Evolutionary conservation across 2,113 vertebrate genomes (phyloP).

Genomic region (Psittacula cyanocephala): DNA sequence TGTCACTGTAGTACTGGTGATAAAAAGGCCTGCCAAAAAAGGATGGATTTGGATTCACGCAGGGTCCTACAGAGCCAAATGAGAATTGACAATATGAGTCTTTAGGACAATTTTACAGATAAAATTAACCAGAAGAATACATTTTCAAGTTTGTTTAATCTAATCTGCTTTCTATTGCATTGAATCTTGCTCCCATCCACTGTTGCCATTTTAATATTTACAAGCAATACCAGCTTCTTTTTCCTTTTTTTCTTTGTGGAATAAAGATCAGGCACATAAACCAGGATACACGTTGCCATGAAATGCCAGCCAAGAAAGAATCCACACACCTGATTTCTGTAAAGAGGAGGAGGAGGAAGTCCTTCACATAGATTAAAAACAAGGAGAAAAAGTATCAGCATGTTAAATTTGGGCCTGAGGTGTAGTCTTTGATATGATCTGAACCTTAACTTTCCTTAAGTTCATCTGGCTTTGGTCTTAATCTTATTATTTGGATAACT

Average conservation of each 20-base stretch:
- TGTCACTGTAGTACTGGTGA: slow-evolving; percentile 56
- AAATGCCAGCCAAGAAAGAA: background rate
- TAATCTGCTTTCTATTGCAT: slow-evolving; percentile 25
- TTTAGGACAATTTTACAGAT: slow-evolving; percentile 61
- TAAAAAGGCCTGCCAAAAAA: slow-evolving; percentile 65
- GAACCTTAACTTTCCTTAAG: slow-evolving; percentile 17
- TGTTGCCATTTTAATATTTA: background rate
- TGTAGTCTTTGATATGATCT: slow-evolving; percentile 32
- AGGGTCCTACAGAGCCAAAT: slow-evolving; percentile 51
- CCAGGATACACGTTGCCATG: background rate
- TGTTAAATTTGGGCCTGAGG: slow-evolving; percentile 45
- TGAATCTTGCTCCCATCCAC: background rate
- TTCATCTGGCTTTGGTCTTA: slow-evolving; percentile 36
- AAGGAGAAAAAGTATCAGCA: slow-evolving; percentile 23
- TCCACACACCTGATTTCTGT: slow-evolving; percentile 33
- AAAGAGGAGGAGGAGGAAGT: slow-evolving; percentile 18
- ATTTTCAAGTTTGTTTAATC: slow-evolving; percentile 55
- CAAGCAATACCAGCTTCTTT: background rate
- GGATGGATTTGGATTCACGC: slow-evolving; percentile 46
- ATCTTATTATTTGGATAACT: slow-evolving; percentile 29
- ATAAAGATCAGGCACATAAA: background rate
- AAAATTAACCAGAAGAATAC: slow-evolving; percentile 63
- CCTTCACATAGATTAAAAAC: background rate
- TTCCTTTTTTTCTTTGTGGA: background rate
- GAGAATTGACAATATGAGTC: slow-evolving; percentile 66